Evolutionary conservation across 2,797 vertebrate genomes (phyloP).

Genomic region (Forpus xanthops): DNA sequence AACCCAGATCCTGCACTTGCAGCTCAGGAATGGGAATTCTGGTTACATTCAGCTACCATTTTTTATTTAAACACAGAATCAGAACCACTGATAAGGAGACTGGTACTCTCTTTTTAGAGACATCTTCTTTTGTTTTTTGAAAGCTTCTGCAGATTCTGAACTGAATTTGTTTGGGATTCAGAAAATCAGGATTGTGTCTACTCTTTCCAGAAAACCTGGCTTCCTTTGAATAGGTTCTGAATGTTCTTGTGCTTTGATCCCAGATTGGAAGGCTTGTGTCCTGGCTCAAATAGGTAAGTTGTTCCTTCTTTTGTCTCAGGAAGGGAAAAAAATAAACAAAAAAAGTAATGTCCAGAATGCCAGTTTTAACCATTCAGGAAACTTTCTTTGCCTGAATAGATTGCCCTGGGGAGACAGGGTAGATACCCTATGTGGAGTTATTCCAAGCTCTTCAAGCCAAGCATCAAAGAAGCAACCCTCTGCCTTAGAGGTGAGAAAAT

Average conservation of each 20-base stretch:
- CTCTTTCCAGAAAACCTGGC: neutral
- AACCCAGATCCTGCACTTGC: neutral
- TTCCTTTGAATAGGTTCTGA: neutral
- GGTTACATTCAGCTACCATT: neutral
- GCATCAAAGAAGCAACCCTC: slow-evolving; percentile 53
- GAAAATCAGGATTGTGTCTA: neutral
- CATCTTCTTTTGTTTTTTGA: neutral
- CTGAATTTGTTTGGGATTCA: neutral
- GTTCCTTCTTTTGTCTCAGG: neutral
- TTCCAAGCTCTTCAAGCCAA: slow-evolving; percentile 56
- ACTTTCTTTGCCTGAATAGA: neutral
- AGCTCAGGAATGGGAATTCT: neutral
- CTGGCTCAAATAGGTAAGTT: neutral
- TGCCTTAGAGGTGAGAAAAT: slow-evolving; percentile 57
- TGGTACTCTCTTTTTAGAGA: neutral
- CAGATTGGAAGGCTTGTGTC: neutral
- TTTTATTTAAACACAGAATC: neutral
- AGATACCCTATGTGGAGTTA: neutral
- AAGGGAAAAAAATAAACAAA: neutral
- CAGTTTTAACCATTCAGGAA: neutral
- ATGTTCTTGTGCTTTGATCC: neutral
- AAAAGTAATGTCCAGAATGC: neutral
- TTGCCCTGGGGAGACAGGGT: neutral
- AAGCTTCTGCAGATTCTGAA: neutral
- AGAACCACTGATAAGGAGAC: neutral